phyloP scores from a whole-genome alignment of 1,140 invertebrate genomes.

The Drosophila subobscura region DNA sequence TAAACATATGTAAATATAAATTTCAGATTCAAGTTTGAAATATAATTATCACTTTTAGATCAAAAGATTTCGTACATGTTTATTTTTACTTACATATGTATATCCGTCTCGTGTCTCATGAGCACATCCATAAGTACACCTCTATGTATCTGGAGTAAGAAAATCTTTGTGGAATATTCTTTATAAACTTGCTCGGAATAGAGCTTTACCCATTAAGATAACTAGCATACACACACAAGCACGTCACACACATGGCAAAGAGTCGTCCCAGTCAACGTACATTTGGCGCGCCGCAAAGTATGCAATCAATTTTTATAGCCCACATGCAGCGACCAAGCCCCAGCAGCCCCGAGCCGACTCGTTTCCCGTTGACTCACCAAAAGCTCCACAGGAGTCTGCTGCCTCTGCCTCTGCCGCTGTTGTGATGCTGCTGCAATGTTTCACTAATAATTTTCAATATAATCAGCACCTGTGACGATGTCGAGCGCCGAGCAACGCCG shows the following conservation, averaged over 20 bases:
- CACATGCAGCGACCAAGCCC: slow-evolving; percentile 54
- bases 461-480: slow-evolving; percentile 73
- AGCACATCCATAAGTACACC: not conserved
- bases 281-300: slow-evolving; percentile 68
- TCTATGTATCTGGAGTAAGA: not conserved
- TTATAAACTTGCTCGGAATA: not conserved
- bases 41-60: too few species aligned
- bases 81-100: too few species aligned
- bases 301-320: slow-evolving; percentile 75
- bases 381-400: slow-evolving; percentile 21
- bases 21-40: too few species aligned
- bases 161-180: not conserved
- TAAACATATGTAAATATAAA: too few species aligned
- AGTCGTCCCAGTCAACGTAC: slow-evolving; percentile 25
- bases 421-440: slow-evolving; percentile 55
- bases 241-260: not conserved
- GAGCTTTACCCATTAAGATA: not conserved
- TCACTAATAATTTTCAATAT: slow-evolving; percentile 79
- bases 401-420: not conserved
- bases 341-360: not conserved
- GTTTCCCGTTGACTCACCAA: not conserved
- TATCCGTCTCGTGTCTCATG: too few species aligned
- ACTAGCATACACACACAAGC: slow-evolving; percentile 3
- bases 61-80: too few species aligned
- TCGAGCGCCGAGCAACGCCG: slow-evolving; percentile 10